phyloP scores from a whole-genome alignment of 2,113 vertebrate species.

The Odocoileus virginianus region DNA sequence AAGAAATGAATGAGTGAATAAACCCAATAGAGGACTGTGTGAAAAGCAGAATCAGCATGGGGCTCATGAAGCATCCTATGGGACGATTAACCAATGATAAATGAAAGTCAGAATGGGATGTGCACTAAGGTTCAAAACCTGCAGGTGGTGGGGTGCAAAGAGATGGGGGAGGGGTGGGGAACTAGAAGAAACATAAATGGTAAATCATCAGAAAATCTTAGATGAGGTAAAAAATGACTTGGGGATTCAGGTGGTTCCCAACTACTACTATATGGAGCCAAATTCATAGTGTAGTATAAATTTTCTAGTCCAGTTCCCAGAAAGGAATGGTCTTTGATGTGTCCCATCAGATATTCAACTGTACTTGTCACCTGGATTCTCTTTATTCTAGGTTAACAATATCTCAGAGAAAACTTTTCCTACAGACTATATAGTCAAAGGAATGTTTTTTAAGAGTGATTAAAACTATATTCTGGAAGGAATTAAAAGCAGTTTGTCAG shows the following conservation, averaged over 20 bases:
- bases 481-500: background rate
- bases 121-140: background rate
- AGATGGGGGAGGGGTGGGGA: accelerated
- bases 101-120: background rate
- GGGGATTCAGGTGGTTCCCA: background rate
- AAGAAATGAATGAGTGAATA: background rate
- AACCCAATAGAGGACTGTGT: background rate
- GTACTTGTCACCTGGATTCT: background rate
- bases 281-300: background rate
- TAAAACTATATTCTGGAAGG: background rate
- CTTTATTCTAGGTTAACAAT: background rate
- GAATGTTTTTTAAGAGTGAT: background rate
- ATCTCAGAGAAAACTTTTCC: background rate
- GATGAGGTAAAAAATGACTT: background rate
- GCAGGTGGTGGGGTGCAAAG: background rate
- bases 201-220: background rate
- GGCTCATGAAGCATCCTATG: background rate
- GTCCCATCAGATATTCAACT: background rate
- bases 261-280: background rate
- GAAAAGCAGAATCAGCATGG: background rate
- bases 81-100: background rate
- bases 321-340: background rate
- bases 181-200: background rate
- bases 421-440: background rate
- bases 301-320: background rate